Conservation (phyloP, 37 sponge, comb jelly and placozoan species). For the Eunapius fragilis region DNA sequence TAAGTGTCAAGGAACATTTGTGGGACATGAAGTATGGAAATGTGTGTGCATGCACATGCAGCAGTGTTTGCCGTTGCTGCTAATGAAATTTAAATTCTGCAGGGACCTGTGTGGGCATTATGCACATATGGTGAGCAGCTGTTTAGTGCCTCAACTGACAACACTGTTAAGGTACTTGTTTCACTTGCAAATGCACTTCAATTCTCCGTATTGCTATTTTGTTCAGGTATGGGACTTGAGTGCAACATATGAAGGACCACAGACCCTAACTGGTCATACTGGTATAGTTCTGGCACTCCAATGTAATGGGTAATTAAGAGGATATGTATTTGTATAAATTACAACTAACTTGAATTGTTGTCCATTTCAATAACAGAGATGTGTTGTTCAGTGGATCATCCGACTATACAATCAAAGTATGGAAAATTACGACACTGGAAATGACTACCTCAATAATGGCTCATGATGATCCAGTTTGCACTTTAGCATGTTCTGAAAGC, state of each 20-base stretch:
- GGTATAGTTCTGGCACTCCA: conserved; percentile 89
- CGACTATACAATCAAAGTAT: conserved; percentile 88
- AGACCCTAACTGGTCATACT: conserved; percentile 85
- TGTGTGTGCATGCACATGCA: neutral
- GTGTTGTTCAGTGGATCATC: conserved; percentile 83
- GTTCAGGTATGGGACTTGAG: conserved; percentile 86
- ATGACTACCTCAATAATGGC: conserved; percentile 50
- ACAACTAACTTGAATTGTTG: neutral
- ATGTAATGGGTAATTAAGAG: conserved; percentile 57
- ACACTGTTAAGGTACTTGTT: conserved; percentile 84
- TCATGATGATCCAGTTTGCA: conserved; percentile 89
- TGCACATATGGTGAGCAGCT: conserved; percentile 65
- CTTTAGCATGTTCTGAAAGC: conserved; percentile 64
- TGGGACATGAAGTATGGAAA: conserved; percentile 85
- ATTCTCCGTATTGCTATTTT: neutral
- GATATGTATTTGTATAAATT: neutral
- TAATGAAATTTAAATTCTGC: neutral
- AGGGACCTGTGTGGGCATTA: conserved; percentile 94
- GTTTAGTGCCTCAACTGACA: conserved; percentile 92
- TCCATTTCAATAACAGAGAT: conserved; percentile 35
- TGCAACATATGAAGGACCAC: conserved; percentile 54
- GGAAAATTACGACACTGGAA: conserved; percentile 67
- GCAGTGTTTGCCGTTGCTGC: neutral
- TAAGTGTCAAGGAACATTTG: conserved; percentile 96
- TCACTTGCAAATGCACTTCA: neutral